A percentile compares a stretch with the other conserved stretches of the same genome.
Evolutionary conservation across 2,113 vertebrate genomes (phyloP).

Genomic region (Phoenicopterus ruber): DNA sequence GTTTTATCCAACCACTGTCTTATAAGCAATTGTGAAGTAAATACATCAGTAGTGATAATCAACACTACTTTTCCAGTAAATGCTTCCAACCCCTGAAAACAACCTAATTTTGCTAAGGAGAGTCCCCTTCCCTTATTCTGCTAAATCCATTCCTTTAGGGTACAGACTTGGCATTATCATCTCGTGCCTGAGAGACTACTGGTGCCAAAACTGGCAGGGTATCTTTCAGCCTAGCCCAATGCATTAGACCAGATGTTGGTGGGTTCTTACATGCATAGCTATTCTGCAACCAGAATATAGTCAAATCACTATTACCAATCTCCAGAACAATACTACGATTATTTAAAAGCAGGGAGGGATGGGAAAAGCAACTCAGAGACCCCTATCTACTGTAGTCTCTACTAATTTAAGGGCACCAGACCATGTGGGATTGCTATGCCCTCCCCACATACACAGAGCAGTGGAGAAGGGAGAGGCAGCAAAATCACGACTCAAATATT

Average conservation of each 20-base stretch:
- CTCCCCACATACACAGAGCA: fast-evolving
- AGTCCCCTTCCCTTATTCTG: background rate
- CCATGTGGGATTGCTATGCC: background rate
- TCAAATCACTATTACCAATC: background rate
- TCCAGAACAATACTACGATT: background rate
- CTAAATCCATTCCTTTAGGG: background rate
- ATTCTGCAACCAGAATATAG: background rate
- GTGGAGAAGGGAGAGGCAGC: background rate
- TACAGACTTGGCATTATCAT: background rate
- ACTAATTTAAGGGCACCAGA: background rate
- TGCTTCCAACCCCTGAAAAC: background rate
- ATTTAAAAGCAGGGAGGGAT: background rate
- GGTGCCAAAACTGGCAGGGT: background rate
- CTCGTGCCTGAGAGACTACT: background rate
- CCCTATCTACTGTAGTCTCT: background rate
- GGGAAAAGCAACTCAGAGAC: background rate
- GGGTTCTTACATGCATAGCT: background rate
- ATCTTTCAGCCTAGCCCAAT: background rate
- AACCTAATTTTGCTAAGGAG: background rate
- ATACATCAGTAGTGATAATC: background rate
- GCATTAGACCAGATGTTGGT: background rate
- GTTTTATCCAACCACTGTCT: background rate
- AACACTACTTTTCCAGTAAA: background rate
- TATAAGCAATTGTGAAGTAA: background rate
- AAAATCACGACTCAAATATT: background rate